phyloP scores from a whole-genome alignment of 2,113 vertebrate species.

The Oostethus manadensis region DNA sequence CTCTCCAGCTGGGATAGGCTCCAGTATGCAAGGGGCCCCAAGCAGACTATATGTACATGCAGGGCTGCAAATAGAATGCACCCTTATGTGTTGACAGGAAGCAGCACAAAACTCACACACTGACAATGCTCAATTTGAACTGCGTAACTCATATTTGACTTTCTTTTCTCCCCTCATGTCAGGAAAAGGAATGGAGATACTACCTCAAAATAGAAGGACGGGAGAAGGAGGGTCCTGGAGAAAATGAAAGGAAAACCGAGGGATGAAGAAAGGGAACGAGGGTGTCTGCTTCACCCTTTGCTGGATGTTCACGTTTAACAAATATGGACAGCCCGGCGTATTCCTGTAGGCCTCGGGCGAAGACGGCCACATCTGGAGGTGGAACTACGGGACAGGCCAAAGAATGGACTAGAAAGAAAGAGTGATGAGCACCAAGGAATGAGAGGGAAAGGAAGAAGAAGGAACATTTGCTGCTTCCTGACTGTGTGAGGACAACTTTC shows the following conservation, averaged over 20 bases:
- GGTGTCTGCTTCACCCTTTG: slow-evolving; percentile 22
- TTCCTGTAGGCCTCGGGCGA: slow-evolving; percentile 38
- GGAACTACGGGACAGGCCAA: slow-evolving; percentile 40
- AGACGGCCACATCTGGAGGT: slow-evolving; percentile 40
- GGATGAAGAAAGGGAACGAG: slow-evolving; percentile 44
- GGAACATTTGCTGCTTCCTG: slow-evolving; percentile 54
- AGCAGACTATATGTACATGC: too few species aligned
- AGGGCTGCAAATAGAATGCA: not conserved
- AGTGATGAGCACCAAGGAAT: slow-evolving; percentile 16
- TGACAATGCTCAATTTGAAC: not conserved
- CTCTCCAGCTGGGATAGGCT: too few species aligned
- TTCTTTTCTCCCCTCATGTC: slow-evolving; percentile 1
- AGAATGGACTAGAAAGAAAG: slow-evolving; percentile 40
- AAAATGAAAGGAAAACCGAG: slow-evolving; percentile 36
- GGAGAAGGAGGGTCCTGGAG: slow-evolving; percentile 53
- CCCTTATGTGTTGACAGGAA: not conserved
- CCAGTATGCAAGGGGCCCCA: too few species aligned
- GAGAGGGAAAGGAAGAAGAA: slow-evolving; percentile 19
- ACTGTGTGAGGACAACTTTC: slow-evolving; percentile 40
- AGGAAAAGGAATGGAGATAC: slow-evolving; percentile 69
- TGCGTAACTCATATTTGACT: slow-evolving; percentile 12
- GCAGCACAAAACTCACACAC: not conserved
- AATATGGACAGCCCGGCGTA: slow-evolving; percentile 23
- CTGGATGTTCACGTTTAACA: slow-evolving; percentile 17
- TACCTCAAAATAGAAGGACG: slow-evolving; percentile 75